Conservation (phyloP, 2,113 vertebrate species). For the Laticauda colubrina region DNA sequence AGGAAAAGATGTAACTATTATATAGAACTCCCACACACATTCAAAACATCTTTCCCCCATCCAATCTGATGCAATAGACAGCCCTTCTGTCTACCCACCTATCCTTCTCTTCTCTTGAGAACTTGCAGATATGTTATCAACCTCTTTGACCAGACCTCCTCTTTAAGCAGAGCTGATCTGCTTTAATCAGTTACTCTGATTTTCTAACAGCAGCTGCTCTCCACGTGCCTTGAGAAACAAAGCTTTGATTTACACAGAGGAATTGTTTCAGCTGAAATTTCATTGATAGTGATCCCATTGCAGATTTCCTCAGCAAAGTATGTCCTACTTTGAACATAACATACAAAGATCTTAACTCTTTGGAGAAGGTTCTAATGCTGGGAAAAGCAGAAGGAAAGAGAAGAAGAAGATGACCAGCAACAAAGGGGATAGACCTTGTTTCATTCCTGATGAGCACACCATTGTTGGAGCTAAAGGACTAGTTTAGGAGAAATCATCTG, state of each 20-base stretch:
- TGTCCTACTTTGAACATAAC: not conserved
- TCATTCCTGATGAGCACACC: not conserved
- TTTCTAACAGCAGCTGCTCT: not conserved
- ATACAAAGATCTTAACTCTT: not conserved
- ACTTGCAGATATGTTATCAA: not conserved
- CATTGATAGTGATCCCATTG: not conserved
- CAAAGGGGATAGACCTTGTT: not conserved
- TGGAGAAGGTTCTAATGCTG: not conserved
- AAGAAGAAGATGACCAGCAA: not conserved
- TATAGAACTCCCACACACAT: not conserved
- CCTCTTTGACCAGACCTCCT: not conserved
- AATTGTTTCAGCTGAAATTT: not conserved
- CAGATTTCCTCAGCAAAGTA: not conserved
- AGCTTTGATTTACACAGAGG: not conserved
- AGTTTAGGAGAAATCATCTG: not conserved
- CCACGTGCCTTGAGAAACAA: not conserved
- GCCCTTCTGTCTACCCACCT: not conserved
- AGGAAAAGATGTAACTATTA: not conserved
- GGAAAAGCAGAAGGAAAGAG: not conserved
- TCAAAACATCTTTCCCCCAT: not conserved
- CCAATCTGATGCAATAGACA: not conserved
- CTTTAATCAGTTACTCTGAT: not conserved
- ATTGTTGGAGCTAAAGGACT: not conserved
- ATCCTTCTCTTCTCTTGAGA: not conserved
- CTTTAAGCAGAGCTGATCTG: not conserved